Base-by-base conservation (phyloP, 2,113 vertebrate genomes). In the Syngnathus floridae region DNA sequence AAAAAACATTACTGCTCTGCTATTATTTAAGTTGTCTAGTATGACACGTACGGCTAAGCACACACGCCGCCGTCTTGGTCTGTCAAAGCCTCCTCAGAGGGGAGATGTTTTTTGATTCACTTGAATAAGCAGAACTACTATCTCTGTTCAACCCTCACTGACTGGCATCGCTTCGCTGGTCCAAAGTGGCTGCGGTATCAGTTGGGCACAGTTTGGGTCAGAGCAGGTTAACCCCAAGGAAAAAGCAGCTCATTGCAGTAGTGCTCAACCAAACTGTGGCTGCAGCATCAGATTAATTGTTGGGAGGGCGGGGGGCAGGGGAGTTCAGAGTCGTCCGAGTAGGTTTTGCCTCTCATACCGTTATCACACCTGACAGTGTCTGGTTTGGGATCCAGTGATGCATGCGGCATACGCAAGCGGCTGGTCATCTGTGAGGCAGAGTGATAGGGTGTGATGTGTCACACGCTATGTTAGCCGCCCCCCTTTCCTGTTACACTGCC, bases 331-430 rank as follows among this genome's bases (percentile, higher is more conserved):
- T 72, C 79, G 86, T 90, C 88, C 82, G 71, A 86, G 79, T 73
- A 72, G 81, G 80, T 89, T 89, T 86, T 82, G 76, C 73, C 17
- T 63, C 83, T 73, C 69, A 60, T 79, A 76, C 76, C 43, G 76
- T 90, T 86, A 91, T 91, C 87, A 71, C 87, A 88, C 89, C 87
- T 87, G 88, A 89, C 88, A 90, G 81, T 79, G 87, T 88, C 86
- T 86, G 87, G 75, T 88, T 83, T 62, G 64, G 85, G 71, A 77
- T 88, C 77, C 83, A 81, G 76, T 69, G 74, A 77, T 81, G 87
- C 88, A 84, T 75, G 69, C 67, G 76, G 83, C 78, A 79, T 79
- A 82, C 84, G 83, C 81, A 81, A 82, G 79, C 67, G 65, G 73
- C 82, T 82, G 85, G 83, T 90, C 84, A 81, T 80, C 84, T 77